Percentiles rank a stretch among this genome's conserved stretches.
These are phyloP conservation scores for Leucoma salicis DNA, from an alignment of 2,888 invertebrate species.

Conservation along the genomic window DNA sequence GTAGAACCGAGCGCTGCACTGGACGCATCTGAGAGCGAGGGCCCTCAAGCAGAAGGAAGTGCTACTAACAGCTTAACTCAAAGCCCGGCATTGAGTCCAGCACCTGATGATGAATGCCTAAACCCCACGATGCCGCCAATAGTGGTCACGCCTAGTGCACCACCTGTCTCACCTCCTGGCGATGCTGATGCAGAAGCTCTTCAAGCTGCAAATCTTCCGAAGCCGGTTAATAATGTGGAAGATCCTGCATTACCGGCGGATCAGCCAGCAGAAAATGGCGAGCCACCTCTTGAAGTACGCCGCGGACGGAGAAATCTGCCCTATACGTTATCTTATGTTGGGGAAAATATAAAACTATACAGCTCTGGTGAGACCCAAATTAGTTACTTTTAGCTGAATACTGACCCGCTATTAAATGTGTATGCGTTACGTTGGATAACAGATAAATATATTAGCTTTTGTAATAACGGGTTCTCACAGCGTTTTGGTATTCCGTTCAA, in stretches of 20 bases:
- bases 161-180: slow-evolving; percentile 4
- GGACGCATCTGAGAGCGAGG: background rate
- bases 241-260: background rate
- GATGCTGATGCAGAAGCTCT: background rate
- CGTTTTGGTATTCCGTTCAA: no score
- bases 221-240: background rate
- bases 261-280: background rate
- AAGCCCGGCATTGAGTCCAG: slow-evolving; percentile 11
- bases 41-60: background rate
- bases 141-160: slow-evolving; percentile 1
- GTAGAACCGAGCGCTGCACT: slow-evolving; percentile 14
- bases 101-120: no score
- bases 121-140: background rate
- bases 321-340: slow-evolving; percentile 91
- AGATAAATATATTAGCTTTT: no score
- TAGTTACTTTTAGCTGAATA: background rate
- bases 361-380: slow-evolving; percentile 62
- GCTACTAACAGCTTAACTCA: background rate
- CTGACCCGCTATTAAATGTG: background rate
- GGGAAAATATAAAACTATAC: slow-evolving; percentile 88
- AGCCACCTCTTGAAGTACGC: background rate
- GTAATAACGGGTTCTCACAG: no score
- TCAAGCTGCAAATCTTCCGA: background rate
- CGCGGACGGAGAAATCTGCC: slow-evolving; percentile 61
- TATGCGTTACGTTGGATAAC: no score